A percentile compares a stretch with the other conserved stretches of the same genome.
These are phyloP conservation scores for Nemapogon koenigi DNA, from an alignment of 2,888 invertebrate genomes.

Conservation along the genomic window DNA sequence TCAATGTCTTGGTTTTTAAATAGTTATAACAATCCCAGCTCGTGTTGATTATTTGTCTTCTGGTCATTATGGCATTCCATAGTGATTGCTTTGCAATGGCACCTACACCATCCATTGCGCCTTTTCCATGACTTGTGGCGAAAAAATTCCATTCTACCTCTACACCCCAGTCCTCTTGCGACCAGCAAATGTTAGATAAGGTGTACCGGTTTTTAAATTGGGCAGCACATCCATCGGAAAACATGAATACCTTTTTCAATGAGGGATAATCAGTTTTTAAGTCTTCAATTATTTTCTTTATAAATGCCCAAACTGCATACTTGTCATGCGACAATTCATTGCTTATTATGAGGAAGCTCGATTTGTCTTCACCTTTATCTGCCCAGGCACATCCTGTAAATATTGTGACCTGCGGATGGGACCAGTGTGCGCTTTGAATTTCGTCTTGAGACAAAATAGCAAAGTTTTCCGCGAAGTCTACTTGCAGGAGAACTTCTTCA, in stretches of 20 bases:
- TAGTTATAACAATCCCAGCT: slow-evolving; percentile 9
- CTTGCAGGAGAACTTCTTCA: slow-evolving; percentile 7
- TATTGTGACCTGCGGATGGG: slow-evolving; percentile 10
- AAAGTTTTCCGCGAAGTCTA: slow-evolving; percentile 10
- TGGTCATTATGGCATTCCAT: slow-evolving; percentile 11
- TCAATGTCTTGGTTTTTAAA: slow-evolving; percentile 7
- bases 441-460: slow-evolving; percentile 12
- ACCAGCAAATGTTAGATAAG: slow-evolving; percentile 9
- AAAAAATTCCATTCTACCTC: slow-evolving; percentile 13
- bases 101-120: slow-evolving; percentile 12
- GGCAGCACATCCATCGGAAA: slow-evolving; percentile 13
- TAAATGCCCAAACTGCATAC: slow-evolving; percentile 10
- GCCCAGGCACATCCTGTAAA: slow-evolving; percentile 12
- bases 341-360: slow-evolving; percentile 8
- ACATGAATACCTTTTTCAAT: slow-evolving; percentile 9
- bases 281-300: slow-evolving; percentile 10
- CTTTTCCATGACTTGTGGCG: slow-evolving; percentile 14
- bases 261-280: slow-evolving; percentile 6
- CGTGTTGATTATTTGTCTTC: slow-evolving; percentile 1
- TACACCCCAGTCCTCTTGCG: slow-evolving; percentile 11
- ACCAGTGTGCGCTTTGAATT: slow-evolving; percentile 13
- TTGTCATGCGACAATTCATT: slow-evolving; percentile 10
- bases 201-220: slow-evolving; percentile 14
- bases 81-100: slow-evolving; percentile 10
- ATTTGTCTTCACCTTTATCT: neutral